Conservation (phyloP, 2,797 vertebrate species). For the Pempheris klunzingeri region DNA sequence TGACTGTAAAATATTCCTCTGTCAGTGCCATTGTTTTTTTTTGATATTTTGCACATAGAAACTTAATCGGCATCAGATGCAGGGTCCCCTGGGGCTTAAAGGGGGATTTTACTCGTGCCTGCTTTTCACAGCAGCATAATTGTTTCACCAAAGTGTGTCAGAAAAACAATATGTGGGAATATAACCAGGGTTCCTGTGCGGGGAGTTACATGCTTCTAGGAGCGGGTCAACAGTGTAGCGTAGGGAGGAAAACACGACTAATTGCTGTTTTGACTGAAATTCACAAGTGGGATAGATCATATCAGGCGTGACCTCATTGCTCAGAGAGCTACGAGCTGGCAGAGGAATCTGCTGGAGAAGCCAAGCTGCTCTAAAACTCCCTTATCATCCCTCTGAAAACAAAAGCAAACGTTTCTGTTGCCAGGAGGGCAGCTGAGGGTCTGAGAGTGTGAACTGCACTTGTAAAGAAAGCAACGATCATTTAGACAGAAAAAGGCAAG, state of each 20-base stretch:
- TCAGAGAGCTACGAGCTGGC: conserved; percentile 29
- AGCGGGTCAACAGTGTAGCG: conserved; percentile 43
- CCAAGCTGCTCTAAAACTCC: conserved; percentile 24
- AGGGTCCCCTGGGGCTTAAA: neutral
- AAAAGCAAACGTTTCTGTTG: conserved; percentile 44
- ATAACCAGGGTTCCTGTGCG: conserved; percentile 35
- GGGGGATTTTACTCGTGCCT: neutral
- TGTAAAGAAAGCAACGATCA: conserved; percentile 13
- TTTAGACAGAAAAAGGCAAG: neutral
- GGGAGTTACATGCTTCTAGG: conserved; percentile 50
- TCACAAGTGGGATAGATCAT: conserved; percentile 44
- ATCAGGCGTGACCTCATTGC: conserved; percentile 64
- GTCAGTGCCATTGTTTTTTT: conserved; percentile 20
- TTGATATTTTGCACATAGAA: conserved; percentile 25
- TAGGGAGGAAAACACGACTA: conserved; percentile 53
- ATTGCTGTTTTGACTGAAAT: conserved; percentile 71
- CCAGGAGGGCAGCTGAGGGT: conserved; percentile 28
- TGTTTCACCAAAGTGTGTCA: conserved; percentile 54
- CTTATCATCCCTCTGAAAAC: conserved; percentile 45
- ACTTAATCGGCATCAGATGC: conserved; percentile 59
- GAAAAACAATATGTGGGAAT: conserved; percentile 48
- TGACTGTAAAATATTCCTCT: conserved; percentile 26
- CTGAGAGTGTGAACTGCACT: conserved; percentile 26
- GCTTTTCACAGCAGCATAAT: conserved; percentile 23
- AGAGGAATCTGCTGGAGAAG: conserved; percentile 15